Conservation (phyloP, 2,797 vertebrate species). For the Pseudochirops cupreus region DNA sequence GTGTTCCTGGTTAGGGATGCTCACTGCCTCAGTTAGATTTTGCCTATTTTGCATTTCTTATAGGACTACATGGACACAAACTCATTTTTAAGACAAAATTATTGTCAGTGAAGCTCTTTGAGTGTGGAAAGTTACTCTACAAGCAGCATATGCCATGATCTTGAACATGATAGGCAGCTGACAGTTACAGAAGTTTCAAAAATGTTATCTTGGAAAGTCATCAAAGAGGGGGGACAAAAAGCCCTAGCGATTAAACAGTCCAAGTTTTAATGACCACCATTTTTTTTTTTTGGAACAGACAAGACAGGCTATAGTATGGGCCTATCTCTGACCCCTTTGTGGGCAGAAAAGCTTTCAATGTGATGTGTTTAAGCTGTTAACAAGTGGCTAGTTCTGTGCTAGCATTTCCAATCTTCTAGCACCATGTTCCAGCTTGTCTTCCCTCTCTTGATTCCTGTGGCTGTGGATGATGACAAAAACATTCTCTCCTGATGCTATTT, state of each 20-base stretch:
- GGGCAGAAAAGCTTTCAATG: not conserved
- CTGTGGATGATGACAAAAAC: not conserved
- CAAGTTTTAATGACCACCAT: not conserved
- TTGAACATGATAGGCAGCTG: conserved; percentile 20
- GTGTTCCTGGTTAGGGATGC: not conserved
- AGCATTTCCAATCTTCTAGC: conserved; percentile 8
- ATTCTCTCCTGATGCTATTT: conserved; percentile 3
- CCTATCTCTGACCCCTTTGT: not conserved
- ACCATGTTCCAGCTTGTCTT: not conserved
- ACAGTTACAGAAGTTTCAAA: not conserved
- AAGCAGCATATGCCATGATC: not conserved
- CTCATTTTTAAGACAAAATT: conserved; percentile 38
- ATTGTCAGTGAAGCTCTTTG: conserved; percentile 7
- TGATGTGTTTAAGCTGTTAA: not conserved
- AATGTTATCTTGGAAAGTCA: not conserved
- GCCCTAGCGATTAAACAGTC: not conserved
- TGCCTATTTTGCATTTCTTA: not conserved
- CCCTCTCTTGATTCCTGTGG: conserved; percentile 14
- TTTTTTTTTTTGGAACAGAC: not conserved
- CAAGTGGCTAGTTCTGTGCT: not conserved
- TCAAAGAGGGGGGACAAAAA: not conserved
- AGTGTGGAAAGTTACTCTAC: not conserved
- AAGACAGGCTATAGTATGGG: not conserved
- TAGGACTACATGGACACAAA: not conserved
- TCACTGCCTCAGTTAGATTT: not conserved